A percentile compares a stretch with the other conserved stretches of the same genome.
phyloP scores from a whole-genome alignment of 2,113 vertebrate species.

The Alexandromys fortis region DNA sequence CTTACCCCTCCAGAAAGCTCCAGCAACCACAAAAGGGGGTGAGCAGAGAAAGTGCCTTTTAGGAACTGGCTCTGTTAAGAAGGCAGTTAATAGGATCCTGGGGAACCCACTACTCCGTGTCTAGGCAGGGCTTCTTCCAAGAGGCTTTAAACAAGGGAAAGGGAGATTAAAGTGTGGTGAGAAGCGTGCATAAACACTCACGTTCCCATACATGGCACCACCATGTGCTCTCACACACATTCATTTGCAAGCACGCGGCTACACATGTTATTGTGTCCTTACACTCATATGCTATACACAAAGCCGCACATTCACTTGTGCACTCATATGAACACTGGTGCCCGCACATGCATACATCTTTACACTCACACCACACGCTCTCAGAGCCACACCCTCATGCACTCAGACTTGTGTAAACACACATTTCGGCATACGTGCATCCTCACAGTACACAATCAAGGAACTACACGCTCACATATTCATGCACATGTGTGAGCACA shows the following conservation, averaged over 20 bases:
- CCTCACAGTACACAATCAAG: not conserved
- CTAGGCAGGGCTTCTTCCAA: not conserved
- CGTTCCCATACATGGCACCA: too few species aligned
- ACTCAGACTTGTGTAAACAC: not conserved
- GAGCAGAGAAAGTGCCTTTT: not conserved
- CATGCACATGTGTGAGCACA: too few species aligned
- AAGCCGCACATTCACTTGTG: not conserved
- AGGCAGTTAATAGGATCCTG: not conserved
- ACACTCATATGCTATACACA: not conserved
- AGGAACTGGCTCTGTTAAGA: not conserved
- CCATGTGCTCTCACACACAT: not conserved
- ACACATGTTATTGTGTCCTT: not conserved
- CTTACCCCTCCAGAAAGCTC: not conserved
- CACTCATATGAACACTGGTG: not conserved
- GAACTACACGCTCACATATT: not conserved
- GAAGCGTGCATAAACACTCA: fast-evolving
- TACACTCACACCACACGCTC: not conserved
- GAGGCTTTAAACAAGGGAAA: not conserved
- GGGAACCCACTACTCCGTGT: not conserved
- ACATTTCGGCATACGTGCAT: too few species aligned
- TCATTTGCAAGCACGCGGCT: not conserved
- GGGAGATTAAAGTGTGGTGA: not conserved
- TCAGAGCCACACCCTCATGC: not conserved
- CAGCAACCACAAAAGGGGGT: not conserved
- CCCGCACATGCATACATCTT: not conserved